Evolutionary conservation across 1,140 invertebrate species (phyloP).

Genomic region (Drosophila carrolli): DNA sequence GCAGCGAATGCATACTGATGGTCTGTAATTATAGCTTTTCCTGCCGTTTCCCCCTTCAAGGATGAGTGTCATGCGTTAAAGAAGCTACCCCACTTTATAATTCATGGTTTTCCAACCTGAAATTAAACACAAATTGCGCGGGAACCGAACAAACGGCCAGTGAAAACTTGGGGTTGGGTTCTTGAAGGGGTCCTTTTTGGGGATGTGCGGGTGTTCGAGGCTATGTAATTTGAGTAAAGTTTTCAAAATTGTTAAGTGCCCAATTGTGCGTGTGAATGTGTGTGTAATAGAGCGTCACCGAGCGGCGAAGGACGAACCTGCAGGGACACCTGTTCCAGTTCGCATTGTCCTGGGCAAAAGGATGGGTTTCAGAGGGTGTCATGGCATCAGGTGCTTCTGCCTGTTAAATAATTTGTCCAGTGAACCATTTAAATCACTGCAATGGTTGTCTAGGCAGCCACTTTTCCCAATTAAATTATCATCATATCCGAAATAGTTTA

Average conservation of each 20-base stretch:
- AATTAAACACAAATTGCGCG: conserved; percentile 73
- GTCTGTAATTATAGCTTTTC: conserved; percentile 50
- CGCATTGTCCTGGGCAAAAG: conserved; percentile 43
- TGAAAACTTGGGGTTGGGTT: conserved; percentile 4
- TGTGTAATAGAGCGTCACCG: conserved; percentile 79
- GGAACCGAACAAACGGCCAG: conserved; percentile 58
- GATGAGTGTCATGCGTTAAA: conserved; percentile 75
- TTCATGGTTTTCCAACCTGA: conserved; percentile 68
- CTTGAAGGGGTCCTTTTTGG: neutral
- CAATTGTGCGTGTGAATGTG: conserved; percentile 76
- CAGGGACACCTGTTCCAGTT: conserved; percentile 62
- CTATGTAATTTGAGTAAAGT: conserved; percentile 74
- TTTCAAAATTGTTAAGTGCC: conserved; percentile 68
- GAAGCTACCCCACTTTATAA: conserved; percentile 64
- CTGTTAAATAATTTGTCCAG: conserved; percentile 67
- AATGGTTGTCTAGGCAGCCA: conserved; percentile 26
- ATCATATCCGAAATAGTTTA: no score
- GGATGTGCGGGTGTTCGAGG: conserved; percentile 43
- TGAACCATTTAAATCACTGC: conserved; percentile 43
- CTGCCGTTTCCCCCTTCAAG: neutral
- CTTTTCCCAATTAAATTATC: neutral
- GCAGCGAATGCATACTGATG: conserved; percentile 6
- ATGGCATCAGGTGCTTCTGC: conserved; percentile 21
- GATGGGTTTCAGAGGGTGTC: neutral
- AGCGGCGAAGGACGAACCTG: conserved; percentile 29